Percentiles rank a stretch among this genome's conserved stretches.
Evolutionary conservation across 1,140 invertebrate species (phyloP).

Genomic region (Potamilus streckersoni): DNA sequence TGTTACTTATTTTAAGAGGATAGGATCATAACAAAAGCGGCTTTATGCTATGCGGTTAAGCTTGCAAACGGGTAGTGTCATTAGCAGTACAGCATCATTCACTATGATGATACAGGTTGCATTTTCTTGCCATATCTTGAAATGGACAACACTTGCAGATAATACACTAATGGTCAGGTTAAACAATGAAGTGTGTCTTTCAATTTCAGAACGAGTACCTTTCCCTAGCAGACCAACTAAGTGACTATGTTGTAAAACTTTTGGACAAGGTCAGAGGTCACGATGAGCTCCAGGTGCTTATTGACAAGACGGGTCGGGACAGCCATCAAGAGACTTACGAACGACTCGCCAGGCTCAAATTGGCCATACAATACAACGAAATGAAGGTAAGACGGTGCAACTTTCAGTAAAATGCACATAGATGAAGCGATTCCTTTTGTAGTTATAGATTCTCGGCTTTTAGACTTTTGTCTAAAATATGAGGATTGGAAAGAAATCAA

Average conservation of each 20-base stretch:
- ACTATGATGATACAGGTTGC: not conserved
- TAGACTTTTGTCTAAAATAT: not conserved
- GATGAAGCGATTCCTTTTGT: not conserved
- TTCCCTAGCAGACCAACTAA: slow-evolving; percentile 71
- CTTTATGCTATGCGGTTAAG: not conserved
- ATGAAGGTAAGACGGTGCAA: slow-evolving; percentile 50
- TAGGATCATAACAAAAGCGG: too few species aligned
- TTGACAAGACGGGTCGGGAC: slow-evolving; percentile 57
- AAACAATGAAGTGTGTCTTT: not conserved
- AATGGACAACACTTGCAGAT: not conserved
- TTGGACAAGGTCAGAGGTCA: slow-evolving; percentile 64
- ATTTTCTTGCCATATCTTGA: not conserved
- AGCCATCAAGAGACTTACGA: slow-evolving; percentile 57
- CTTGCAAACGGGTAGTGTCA: not conserved
- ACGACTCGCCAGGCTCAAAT: slow-evolving; percentile 63
- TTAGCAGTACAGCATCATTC: not conserved
- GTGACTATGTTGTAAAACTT: slow-evolving; percentile 63
- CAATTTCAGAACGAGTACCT: slow-evolving; percentile 69
- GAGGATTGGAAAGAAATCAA: not conserved
- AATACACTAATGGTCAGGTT: not conserved
- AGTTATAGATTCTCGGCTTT: not conserved
- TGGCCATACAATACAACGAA: slow-evolving; percentile 65
- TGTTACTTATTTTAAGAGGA: too few species aligned
- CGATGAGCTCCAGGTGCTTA: slow-evolving; percentile 62
- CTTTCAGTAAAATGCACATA: not conserved